These are phyloP conservation scores for Corydoras sp. DNA, from an alignment of 2,113 vertebrate genomes.

Conservation along the genomic window DNA sequence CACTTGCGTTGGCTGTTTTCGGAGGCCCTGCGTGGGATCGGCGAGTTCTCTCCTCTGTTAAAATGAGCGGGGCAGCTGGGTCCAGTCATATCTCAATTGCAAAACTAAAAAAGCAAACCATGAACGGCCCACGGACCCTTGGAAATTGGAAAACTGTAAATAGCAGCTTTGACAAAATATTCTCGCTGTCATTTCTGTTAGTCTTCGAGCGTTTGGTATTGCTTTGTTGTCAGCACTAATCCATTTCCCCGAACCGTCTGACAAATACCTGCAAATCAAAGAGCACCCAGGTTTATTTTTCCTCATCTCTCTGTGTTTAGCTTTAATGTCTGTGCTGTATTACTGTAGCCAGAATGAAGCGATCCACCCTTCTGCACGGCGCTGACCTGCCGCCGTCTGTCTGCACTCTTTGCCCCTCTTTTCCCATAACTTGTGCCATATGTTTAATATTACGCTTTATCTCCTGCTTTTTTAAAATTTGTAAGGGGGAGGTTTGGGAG, in stretches of 20 bases:
- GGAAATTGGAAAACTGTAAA: no score
- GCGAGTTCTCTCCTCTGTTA: no score
- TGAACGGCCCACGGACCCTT: no score
- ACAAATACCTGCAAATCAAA: not conserved
- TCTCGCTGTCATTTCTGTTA: slow-evolving; percentile 1
- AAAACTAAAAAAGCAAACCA: no score
- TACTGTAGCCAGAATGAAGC: not conserved
- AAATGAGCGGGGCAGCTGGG: no score
- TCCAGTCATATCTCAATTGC: no score
- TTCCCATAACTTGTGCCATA: slow-evolving; percentile 46
- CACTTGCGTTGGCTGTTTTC: no score
- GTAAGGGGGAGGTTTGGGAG: slow-evolving; percentile 29
- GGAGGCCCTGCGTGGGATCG: no score
- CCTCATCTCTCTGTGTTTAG: not conserved
- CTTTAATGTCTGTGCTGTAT: not conserved
- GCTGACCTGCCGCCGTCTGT: not conserved
- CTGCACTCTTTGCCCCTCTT: slow-evolving; percentile 9
- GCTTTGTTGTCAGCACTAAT: not conserved
- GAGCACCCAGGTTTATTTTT: slow-evolving; percentile 10
- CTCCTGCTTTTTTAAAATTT: slow-evolving; percentile 36
- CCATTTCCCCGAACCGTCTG: not conserved
- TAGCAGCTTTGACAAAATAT: no score
- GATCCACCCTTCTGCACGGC: slow-evolving; percentile 8
- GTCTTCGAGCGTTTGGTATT: not conserved
- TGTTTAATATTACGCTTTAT: slow-evolving; percentile 55